Percentiles rank a stretch among this genome's conserved stretches.
phyloP scores from a whole-genome alignment of 2,888 invertebrate genomes.

The Ephialtes manifestator region DNA sequence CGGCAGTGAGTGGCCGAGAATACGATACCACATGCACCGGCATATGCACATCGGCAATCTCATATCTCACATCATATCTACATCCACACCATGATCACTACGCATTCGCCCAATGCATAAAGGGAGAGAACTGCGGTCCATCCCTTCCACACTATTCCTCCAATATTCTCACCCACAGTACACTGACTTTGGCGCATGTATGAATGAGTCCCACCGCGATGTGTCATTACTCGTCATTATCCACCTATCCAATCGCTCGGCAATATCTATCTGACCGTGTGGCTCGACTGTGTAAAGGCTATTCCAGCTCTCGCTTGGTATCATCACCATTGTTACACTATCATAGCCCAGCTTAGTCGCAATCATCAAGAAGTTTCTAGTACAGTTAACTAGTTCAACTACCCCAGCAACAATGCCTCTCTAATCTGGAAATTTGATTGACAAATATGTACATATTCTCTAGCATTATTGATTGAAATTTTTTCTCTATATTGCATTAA shows the following conservation, averaged over 20 bases:
- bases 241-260: slow-evolving; percentile 84
- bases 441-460: background rate
- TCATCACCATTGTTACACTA: slow-evolving; percentile 63
- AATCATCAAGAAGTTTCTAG: slow-evolving; percentile 63
- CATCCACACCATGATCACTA: slow-evolving; percentile 73
- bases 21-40: slow-evolving; percentile 83
- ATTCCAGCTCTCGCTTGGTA: slow-evolving; percentile 50
- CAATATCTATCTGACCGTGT: slow-evolving; percentile 82
- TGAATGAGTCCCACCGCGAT: slow-evolving; percentile 77
- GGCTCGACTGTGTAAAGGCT: slow-evolving; percentile 52
- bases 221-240: slow-evolving; percentile 85
- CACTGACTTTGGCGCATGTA: slow-evolving; percentile 46
- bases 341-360: slow-evolving; percentile 67
- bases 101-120: slow-evolving; percentile 48
- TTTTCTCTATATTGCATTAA: no score
- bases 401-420: slow-evolving; percentile 27
- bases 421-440: slow-evolving; percentile 37
- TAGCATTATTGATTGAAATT: background rate
- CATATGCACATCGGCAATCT: slow-evolving; percentile 85
- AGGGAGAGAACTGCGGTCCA: slow-evolving; percentile 52
- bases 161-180: slow-evolving; percentile 53
- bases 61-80: slow-evolving; percentile 84
- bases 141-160: slow-evolving; percentile 56
- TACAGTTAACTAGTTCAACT: slow-evolving; percentile 44
- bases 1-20: slow-evolving; percentile 81